A percentile compares a stretch with the other conserved stretches of the same genome.
Evolutionary conservation across 2,113 vertebrate genomes (phyloP).

Genomic region (Crotalus horridus): DNA sequence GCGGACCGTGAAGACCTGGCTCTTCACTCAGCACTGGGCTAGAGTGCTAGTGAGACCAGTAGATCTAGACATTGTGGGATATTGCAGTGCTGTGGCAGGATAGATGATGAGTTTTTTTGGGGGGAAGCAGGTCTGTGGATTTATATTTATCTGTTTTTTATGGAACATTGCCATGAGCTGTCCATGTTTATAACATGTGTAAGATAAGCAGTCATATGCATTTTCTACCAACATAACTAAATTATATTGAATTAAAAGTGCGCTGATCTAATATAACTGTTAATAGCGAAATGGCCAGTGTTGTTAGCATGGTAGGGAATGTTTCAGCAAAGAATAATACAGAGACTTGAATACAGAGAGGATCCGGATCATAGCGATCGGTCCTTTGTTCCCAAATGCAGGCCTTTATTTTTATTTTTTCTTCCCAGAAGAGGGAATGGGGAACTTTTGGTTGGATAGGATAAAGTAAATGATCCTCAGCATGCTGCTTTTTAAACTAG

Average conservation of each 20-base stretch:
- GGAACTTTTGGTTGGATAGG: not conserved
- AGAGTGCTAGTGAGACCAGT: not conserved
- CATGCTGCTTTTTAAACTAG: not conserved
- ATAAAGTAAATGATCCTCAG: not conserved
- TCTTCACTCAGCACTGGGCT: not conserved
- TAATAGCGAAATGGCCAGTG: not conserved
- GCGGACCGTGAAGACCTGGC: not conserved
- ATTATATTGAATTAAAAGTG: not conserved
- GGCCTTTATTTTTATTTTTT: not conserved
- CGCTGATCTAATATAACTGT: not conserved
- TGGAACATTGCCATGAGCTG: not conserved
- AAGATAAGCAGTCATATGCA: not conserved
- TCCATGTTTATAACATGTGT: not conserved
- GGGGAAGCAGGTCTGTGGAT: not conserved
- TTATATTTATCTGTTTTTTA: not conserved
- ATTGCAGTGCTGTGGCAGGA: not conserved
- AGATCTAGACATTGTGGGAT: not conserved
- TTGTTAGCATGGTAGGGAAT: not conserved
- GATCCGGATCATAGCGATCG: not conserved
- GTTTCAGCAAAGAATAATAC: not conserved
- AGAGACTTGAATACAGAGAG: not conserved
- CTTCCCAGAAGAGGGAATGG: not conserved
- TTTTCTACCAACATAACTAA: not conserved
- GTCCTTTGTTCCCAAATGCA: not conserved
- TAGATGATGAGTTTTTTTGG: not conserved